These are phyloP conservation scores for Liposcelis brunnea DNA, from an alignment of 2,888 invertebrate species.

Conservation along the genomic window DNA sequence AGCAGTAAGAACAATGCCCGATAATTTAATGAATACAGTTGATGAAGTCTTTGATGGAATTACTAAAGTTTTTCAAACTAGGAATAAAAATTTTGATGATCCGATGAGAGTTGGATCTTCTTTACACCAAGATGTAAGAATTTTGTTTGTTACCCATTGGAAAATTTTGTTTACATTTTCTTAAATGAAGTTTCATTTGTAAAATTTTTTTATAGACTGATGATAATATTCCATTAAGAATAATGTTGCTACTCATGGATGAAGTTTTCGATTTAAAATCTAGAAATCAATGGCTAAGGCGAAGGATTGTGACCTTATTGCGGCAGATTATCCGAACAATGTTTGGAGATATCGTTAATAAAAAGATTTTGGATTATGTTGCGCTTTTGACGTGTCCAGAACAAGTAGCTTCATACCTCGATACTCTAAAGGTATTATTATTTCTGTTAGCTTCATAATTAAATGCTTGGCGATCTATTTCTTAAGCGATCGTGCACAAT, in stretches of 20 bases:
- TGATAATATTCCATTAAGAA: conserved; percentile 65
- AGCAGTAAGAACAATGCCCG: conserved; percentile 74
- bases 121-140: conserved; percentile 35
- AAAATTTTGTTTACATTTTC: too few species aligned
- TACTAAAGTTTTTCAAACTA: conserved; percentile 51
- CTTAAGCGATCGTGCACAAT: too few species aligned
- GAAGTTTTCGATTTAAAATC: conserved; percentile 71
- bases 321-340: conserved; percentile 62
- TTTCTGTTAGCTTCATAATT: conserved; percentile 23
- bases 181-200: conserved; percentile 9
- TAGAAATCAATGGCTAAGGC: conserved; percentile 63
- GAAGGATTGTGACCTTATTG: conserved; percentile 55
- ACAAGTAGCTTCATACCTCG: conserved; percentile 73
- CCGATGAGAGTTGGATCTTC: conserved; percentile 33
- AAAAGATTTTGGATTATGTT: conserved; percentile 76
- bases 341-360: conserved; percentile 67
- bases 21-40: conserved; percentile 68
- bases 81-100: conserved; percentile 21
- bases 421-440: conserved; percentile 66
- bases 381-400: conserved; percentile 72
- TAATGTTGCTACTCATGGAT: conserved; percentile 62
- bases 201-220: conserved; percentile 31
- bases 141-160: too few species aligned
- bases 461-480: too few species aligned
- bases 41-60: conserved; percentile 61